Evolutionary conservation across 2,888 invertebrate genomes (phyloP).

Genomic region (Cryptus viduatorius): DNA sequence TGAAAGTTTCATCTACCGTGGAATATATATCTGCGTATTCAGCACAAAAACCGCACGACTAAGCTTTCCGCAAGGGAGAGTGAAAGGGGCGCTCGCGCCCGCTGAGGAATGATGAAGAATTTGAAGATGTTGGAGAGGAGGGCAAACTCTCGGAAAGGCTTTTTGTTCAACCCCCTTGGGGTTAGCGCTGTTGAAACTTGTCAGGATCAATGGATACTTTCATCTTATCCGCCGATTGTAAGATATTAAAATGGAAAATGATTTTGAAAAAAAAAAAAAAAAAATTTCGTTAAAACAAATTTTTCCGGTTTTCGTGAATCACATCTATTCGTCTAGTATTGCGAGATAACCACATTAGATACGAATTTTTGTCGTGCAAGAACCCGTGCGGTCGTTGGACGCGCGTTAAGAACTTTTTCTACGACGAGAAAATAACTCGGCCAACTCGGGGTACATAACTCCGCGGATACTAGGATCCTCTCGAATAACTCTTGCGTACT

Average conservation of each 20-base stretch:
- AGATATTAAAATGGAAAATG: not conserved
- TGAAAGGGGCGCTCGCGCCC: no score
- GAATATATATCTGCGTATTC: slow-evolving; percentile 43
- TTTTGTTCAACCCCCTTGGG: not conserved
- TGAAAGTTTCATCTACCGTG: slow-evolving; percentile 73
- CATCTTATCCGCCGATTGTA: not conserved
- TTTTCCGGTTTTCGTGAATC: not conserved
- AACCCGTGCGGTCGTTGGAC: slow-evolving; percentile 18
- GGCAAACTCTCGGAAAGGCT: slow-evolving; percentile 6
- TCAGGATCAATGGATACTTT: not conserved
- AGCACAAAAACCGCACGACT: slow-evolving; percentile 46
- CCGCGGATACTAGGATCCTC: slow-evolving; percentile 16
- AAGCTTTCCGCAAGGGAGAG: slow-evolving; percentile 26
- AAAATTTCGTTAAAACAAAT: not conserved
- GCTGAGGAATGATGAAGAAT: slow-evolving; percentile 12
- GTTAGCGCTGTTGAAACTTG: not conserved
- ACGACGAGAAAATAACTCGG: slow-evolving; percentile 7
- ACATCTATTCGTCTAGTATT: not conserved
- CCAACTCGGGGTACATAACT: slow-evolving; percentile 7
- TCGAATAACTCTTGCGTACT: slow-evolving; percentile 20
- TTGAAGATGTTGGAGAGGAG: slow-evolving; percentile 9
- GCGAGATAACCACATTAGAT: not conserved
- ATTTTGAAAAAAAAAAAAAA: not conserved
- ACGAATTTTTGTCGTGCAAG: not conserved
- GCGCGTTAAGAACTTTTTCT: slow-evolving; percentile 30